phyloP scores from a whole-genome alignment of 2,888 invertebrate genomes.

The Cataglyphis rosenhaueri region DNA sequence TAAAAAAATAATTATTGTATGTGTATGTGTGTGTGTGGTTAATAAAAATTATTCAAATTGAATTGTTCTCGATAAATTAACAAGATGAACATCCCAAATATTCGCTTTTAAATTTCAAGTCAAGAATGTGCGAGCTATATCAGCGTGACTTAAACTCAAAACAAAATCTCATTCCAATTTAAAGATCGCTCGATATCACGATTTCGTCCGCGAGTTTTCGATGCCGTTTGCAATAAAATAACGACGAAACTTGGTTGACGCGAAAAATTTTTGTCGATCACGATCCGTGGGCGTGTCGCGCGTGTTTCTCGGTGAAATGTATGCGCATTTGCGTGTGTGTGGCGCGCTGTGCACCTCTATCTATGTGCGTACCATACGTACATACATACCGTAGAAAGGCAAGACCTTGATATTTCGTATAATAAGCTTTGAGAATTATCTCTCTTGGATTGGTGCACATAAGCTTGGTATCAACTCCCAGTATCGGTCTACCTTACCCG shows the following conservation, averaged over 20 bases:
- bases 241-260: background rate
- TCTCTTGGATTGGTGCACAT: conserved; percentile 68
- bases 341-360: conserved; percentile 41
- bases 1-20: background rate
- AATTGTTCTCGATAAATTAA: conserved; percentile 8
- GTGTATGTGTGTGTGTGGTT: too few relatives aligned
- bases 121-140: background rate
- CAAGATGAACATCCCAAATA: background rate
- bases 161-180: conserved; percentile 3
- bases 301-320: background rate
- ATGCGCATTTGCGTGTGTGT: conserved; percentile 19
- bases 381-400: conserved; percentile 77
- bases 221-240: background rate
- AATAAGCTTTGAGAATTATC: conserved; percentile 81
- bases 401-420: conserved; percentile 82
- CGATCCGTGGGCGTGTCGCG: conserved; percentile 37
- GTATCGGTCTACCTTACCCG: conserved; percentile 28
- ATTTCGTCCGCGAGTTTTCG: background rate
- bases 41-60: conserved; percentile 12
- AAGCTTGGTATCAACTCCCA: conserved; percentile 70
- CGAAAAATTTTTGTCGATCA: conserved; percentile 22
- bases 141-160: background rate
- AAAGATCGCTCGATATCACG: background rate
- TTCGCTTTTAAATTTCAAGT: conserved; percentile 21
- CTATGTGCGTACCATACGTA: conserved; percentile 28